Base-by-base conservation (phyloP, 2,888 invertebrate genomes). In the Nematopogon swammerdamellus region DNA sequence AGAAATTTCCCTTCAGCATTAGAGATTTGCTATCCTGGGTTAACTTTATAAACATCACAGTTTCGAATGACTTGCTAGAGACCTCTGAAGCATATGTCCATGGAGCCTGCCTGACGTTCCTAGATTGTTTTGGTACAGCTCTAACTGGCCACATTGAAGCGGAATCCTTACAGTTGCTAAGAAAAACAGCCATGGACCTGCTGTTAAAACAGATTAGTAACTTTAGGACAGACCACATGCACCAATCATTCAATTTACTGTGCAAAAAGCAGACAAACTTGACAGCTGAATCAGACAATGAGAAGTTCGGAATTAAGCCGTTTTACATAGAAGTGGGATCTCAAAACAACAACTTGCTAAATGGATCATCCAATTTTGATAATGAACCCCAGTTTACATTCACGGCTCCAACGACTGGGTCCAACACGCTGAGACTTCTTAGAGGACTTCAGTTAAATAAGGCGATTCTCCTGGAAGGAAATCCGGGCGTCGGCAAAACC, bases 401-500 rank as follows among this genome's bases (percentile, higher is more conserved):
- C 59, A 82, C 85, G 49, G 89, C 91, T 0, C 89, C 89, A 0
- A 92, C 91, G 1, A 91, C 92, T 1, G 84, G 86, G 46, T 77
- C 83, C 18, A 99, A 99, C 71, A 86, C 91, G 0, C 76, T 93
- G 53, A 85, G 96, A 52, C 66, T 99, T 10, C 70, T 99, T 42
- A 84, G 98, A 51, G 97, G 92, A 0, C 77, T 99, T 60, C 94
- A 96, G 61, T 70, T 97, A 52, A 90, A 91, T 53, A 93, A 96
- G 67, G 95, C 98, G 0, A 87, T 99, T 51, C 82, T 99, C 49
- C 72, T 99, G 17, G 99, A 99, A 80, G 99, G 95, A 2, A 93
- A 95, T 59, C 99, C 99, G 2, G 99, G 99, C 2, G 97, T 98
- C 18, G 99, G 99, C 2, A 99, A 99, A 74, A 98, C 98, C 0